Evolutionary conservation across 2,888 invertebrate species (phyloP).

Genomic region (Drosophila austrosaltans): DNA sequence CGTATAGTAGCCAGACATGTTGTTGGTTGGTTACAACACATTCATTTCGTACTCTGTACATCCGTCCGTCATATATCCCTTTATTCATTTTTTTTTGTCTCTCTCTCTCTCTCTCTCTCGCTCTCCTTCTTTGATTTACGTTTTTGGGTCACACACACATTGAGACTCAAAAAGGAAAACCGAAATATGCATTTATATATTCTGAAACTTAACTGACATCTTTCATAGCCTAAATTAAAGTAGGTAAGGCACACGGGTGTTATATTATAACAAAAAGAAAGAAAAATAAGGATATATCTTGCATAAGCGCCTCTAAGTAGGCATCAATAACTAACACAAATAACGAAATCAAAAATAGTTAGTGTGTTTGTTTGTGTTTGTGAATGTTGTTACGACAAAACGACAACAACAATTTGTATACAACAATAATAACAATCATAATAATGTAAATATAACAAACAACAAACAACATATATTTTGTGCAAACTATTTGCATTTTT

Average conservation of each 20-base stretch:
- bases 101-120: constrained; percentile 17
- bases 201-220: constrained; percentile 51
- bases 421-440: constrained; percentile 61
- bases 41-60: constrained; percentile 75
- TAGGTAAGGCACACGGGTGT: too few relatives aligned
- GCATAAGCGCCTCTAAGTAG: constrained; percentile 70
- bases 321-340: constrained; percentile 60
- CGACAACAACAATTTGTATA: constrained; percentile 54
- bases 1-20: constrained; percentile 75
- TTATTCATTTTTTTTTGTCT: constrained; percentile 31
- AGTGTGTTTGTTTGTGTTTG: constrained; percentile 38
- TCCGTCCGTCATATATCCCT: constrained; percentile 74
- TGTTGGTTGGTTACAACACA: constrained; percentile 70
- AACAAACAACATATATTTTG: constrained; percentile 52
- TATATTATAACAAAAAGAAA: constrained; percentile 31
- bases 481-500: constrained; percentile 54
- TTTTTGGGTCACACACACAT: constrained; percentile 53
- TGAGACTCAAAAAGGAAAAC: constrained; percentile 23
- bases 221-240: constrained; percentile 44
- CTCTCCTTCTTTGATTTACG: constrained; percentile 35
- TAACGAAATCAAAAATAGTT: constrained; percentile 35
- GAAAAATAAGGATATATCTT: constrained; percentile 52
- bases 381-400: constrained; percentile 48
- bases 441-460: constrained; percentile 47
- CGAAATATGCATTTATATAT: neutral